phyloP scores from a whole-genome alignment of 2,797 vertebrate species.

The Rhodeus uyekii region DNA sequence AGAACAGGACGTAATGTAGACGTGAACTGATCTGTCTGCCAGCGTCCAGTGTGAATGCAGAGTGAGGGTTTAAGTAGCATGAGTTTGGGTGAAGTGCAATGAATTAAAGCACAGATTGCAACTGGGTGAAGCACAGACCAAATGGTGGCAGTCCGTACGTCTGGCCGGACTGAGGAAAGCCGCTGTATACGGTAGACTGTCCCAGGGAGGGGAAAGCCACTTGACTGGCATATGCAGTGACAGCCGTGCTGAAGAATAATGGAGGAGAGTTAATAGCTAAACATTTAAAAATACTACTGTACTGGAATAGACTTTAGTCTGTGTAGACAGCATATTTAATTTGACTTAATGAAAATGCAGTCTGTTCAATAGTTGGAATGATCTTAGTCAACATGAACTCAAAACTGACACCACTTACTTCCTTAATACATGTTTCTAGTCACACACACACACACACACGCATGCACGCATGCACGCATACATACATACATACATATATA shows the following conservation, averaged over 20 bases:
- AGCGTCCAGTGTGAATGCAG: conserved; percentile 64
- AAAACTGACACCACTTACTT: neutral
- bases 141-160: conserved; percentile 97
- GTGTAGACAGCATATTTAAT: neutral
- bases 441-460: too few species aligned
- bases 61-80: conserved; percentile 61
- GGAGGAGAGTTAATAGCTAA: neutral
- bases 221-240: conserved; percentile 86
- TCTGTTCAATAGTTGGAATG: neutral
- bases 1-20: conserved; percentile 50
- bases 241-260: conserved; percentile 72
- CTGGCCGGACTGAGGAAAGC: conserved; percentile 92
- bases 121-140: conserved; percentile 77
- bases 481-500: too few species aligned
- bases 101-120: conserved; percentile 33
- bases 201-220: conserved; percentile 86
- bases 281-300: neutral
- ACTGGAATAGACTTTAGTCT: neutral
- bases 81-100: conserved; percentile 16
- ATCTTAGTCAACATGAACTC: neutral
- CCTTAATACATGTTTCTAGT: neutral
- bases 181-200: conserved; percentile 88
- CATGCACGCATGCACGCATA: too few species aligned
- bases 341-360: neutral
- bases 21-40: conserved; percentile 59